These are phyloP conservation scores for Mesorhabditis spiculigera DNA, from an alignment of 2,888 invertebrate species.

Conservation along the genomic window DNA sequence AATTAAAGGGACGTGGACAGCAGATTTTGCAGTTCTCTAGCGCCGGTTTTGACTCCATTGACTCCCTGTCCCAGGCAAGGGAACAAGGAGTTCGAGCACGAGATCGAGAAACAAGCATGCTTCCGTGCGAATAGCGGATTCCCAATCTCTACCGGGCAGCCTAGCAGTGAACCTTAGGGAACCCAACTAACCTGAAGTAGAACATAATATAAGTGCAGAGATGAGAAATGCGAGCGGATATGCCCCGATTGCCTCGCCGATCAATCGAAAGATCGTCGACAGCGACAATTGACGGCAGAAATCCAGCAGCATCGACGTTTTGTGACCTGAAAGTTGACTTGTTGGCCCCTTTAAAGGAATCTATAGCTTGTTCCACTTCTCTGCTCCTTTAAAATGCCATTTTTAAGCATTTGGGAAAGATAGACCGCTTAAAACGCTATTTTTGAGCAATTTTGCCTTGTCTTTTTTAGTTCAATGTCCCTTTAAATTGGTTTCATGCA, in stretches of 20 bases:
- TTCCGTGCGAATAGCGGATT: too few species aligned
- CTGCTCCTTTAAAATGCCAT: too few species aligned
- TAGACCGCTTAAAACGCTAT: too few species aligned
- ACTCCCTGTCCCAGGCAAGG: background rate
- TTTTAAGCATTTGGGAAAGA: too few species aligned
- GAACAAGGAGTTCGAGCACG: background rate
- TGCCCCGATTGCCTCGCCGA: slow-evolving; percentile 5
- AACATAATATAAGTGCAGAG: slow-evolving; percentile 30
- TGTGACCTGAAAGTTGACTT: background rate
- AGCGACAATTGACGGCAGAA: background rate
- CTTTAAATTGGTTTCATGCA: too few species aligned
- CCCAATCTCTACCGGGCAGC: background rate
- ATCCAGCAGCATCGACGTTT: background rate
- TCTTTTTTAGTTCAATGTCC: too few species aligned
- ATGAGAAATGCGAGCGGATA: slow-evolving; percentile 33
- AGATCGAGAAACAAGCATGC: background rate
- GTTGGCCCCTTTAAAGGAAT: too few species aligned
- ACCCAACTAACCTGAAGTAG: slow-evolving; percentile 16
- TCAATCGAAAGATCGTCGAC: background rate
- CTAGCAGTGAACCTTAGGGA: background rate
- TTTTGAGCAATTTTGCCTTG: too few species aligned
- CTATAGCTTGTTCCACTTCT: too few species aligned
- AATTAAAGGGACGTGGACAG: background rate
- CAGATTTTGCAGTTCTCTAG: background rate
- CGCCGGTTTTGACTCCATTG: background rate